Evolutionary conservation across 37 sponge, comb jelly and placozoan species (phyloP).

Genomic region (Halisarca cf. caerulea): DNA sequence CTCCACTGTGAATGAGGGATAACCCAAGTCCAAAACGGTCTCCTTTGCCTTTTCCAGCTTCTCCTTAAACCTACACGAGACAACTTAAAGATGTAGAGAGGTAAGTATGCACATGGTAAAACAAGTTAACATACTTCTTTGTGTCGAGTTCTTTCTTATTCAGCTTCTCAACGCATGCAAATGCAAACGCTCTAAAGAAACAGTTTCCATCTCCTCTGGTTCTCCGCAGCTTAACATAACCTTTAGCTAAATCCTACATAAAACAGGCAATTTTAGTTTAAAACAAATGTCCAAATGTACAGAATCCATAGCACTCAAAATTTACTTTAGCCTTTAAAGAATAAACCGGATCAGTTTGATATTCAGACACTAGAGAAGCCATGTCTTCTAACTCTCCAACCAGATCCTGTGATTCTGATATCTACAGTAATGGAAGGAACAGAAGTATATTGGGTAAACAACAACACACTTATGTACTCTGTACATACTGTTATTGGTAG

Average conservation of each 20-base stretch:
- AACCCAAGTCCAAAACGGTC: conserved; percentile 61
- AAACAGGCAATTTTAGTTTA: no score
- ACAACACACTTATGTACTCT: no score
- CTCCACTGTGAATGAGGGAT: conserved; percentile 86
- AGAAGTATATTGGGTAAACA: no score
- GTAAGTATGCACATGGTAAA: not conserved
- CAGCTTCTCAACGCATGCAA: conserved; percentile 77
- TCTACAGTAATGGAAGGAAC: no score
- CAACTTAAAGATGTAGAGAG: not conserved
- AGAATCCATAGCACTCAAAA: no score
- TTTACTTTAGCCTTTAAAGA: conserved; percentile 79
- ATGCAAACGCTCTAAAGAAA: conserved; percentile 95
- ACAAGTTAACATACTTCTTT: conserved; percentile 29
- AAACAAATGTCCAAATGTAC: no score
- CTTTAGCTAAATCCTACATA: conserved; percentile 62
- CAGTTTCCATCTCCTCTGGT: conserved; percentile 98
- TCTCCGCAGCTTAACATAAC: conserved; percentile 71
- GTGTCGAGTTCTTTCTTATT: conserved; percentile 28
- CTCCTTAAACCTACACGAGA: conserved; percentile 57
- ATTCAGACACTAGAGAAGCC: conserved; percentile 49
- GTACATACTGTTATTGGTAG: no score
- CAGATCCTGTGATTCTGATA: conserved; percentile 56
- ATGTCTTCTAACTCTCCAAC: conserved; percentile 80
- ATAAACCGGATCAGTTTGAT: conserved; percentile 74
- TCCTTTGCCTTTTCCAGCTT: conserved; percentile 54